Percentiles rank a stretch among this genome's conserved stretches.
Evolutionary conservation across 37 sponge, comb jelly and placozoan species (phyloP).

Genomic region (Haliclona indistincta): DNA sequence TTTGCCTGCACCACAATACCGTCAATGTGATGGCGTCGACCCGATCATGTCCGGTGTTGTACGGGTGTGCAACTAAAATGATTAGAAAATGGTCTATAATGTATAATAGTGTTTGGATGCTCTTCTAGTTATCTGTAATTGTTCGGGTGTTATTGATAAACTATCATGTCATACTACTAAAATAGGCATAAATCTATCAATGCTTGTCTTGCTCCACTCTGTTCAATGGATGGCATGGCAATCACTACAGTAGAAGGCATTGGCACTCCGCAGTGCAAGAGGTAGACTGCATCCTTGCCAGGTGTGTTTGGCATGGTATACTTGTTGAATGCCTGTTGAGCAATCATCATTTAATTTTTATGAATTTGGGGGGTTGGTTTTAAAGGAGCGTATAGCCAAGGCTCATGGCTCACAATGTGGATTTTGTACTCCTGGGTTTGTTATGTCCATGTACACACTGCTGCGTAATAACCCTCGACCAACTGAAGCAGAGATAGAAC

Average conservation of each 20-base stretch:
- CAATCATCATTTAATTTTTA: background rate
- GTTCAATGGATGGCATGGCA: slow-evolving; percentile 77
- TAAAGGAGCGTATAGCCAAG: slow-evolving; percentile 81
- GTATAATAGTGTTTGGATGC: too few species aligned
- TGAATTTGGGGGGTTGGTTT: too few species aligned
- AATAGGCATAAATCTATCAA: slow-evolving; percentile 68
- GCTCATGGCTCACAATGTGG: slow-evolving; percentile 76
- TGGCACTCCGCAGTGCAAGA: slow-evolving; percentile 63
- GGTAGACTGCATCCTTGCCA: slow-evolving; percentile 79
- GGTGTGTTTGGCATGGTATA: slow-evolving; percentile 16
- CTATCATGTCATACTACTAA: too few species aligned
- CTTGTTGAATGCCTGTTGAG: background rate
- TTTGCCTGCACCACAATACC: too few species aligned
- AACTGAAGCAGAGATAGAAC: slow-evolving; percentile 58
- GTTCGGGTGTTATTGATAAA: too few species aligned
- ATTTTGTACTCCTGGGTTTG: slow-evolving; percentile 73
- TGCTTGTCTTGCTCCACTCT: slow-evolving; percentile 84
- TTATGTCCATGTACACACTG: slow-evolving; percentile 68
- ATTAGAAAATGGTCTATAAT: too few species aligned
- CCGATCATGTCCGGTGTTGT: too few species aligned
- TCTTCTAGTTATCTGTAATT: too few species aligned
- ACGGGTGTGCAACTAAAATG: too few species aligned
- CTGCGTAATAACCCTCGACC: slow-evolving; percentile 51
- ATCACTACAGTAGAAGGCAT: slow-evolving; percentile 92
- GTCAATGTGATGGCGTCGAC: too few species aligned